A percentile compares a stretch with the other conserved stretches of the same genome.
These are phyloP conservation scores for Botrylloides violaceus DNA, from an alignment of 23 tunicate genomes.

Conservation along the genomic window DNA sequence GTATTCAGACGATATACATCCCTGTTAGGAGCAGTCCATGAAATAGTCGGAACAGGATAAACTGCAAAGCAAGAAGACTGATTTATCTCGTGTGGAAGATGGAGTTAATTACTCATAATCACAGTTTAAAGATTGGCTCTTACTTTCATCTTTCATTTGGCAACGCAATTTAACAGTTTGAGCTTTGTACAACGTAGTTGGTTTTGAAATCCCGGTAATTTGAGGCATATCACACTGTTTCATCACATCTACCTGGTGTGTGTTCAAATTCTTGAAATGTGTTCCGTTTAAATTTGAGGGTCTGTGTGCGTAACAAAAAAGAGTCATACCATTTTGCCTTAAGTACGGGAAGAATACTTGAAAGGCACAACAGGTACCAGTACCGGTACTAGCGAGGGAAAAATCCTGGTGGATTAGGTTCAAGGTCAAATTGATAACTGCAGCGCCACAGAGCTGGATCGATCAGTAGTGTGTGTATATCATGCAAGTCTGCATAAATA, in stretches of 20 bases:
- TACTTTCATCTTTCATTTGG: neutral
- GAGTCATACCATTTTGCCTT: no score
- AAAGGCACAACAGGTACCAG: no score
- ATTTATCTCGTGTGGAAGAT: neutral
- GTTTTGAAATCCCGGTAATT: constrained; percentile 69
- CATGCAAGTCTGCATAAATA: no score
- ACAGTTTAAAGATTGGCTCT: neutral
- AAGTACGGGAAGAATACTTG: no score
- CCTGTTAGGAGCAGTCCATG: constrained; percentile 88
- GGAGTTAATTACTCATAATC: constrained; percentile 1
- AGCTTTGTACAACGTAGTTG: constrained; percentile 12
- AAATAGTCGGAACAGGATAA: constrained; percentile 46
- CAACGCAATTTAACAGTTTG: constrained; percentile 50
- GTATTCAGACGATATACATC: constrained; percentile 79
- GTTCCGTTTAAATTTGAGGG: neutral
- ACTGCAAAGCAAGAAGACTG: neutral
- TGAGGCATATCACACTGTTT: constrained; percentile 33
- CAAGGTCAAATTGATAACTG: no score
- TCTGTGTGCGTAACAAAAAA: no score
- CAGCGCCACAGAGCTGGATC: no score
- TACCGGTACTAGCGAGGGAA: no score
- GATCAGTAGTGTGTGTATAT: no score
- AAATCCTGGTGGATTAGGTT: no score
- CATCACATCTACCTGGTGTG: neutral
- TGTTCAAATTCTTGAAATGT: neutral